Conservation (phyloP, 2,888 invertebrate genomes). For the Molorchus minor region DNA sequence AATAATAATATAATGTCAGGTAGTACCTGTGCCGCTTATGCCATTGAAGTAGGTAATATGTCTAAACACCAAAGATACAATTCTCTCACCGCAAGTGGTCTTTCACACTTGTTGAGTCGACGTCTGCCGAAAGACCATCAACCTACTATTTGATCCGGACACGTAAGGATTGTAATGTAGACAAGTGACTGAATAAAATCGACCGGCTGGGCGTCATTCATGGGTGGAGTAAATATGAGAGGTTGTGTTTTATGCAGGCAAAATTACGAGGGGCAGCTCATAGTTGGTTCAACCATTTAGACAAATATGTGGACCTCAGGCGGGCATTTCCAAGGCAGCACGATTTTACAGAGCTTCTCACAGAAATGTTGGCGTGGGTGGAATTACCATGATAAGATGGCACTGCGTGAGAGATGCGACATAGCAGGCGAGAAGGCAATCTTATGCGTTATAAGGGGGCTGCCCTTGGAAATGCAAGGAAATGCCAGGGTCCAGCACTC, state of each 20-base stretch:
- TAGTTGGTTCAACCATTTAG: slow-evolving; percentile 27
- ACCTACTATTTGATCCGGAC: slow-evolving; percentile 43
- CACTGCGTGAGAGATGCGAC: slow-evolving; percentile 31
- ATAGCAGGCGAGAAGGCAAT: slow-evolving; percentile 31
- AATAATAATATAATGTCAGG: too few relatives aligned
- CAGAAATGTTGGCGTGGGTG: slow-evolving; percentile 43
- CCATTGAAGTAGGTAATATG: too few relatives aligned
- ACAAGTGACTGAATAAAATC: slow-evolving; percentile 37
- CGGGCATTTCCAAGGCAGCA: slow-evolving; percentile 42
- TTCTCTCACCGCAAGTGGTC: too few relatives aligned
- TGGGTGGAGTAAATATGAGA: slow-evolving; percentile 37
- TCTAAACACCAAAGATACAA: too few relatives aligned
- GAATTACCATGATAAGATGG: slow-evolving; percentile 46
- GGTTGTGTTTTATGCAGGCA: slow-evolving; percentile 36
- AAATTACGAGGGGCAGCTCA: slow-evolving; percentile 26
- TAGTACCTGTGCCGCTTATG: too few relatives aligned
- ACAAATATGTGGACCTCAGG: slow-evolving; percentile 33
- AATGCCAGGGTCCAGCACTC: slow-evolving; percentile 30
- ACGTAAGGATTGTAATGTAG: slow-evolving; percentile 30
- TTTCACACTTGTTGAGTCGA: too few relatives aligned
- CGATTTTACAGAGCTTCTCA: slow-evolving; percentile 46
- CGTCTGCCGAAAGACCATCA: too few relatives aligned
- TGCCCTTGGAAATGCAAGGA: slow-evolving; percentile 33
- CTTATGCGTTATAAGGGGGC: slow-evolving; percentile 35
- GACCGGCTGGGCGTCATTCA: slow-evolving; percentile 39